These are phyloP conservation scores for Tapirus terrestris DNA, from an alignment of 2,113 vertebrate species.

Conservation along the genomic window DNA sequence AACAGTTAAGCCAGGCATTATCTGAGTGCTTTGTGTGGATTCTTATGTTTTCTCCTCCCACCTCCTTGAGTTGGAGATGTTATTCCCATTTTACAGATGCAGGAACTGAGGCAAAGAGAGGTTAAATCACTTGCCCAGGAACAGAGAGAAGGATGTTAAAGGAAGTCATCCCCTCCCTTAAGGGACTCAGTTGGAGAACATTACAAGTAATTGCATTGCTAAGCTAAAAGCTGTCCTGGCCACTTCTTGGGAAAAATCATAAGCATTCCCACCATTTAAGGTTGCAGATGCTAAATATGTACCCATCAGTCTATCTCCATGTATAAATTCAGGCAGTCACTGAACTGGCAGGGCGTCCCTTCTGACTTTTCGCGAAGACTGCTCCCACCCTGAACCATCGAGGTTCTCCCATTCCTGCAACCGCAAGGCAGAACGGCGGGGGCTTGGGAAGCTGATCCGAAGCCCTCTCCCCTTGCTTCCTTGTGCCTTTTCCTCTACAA, in stretches of 20 bases:
- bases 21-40: accelerated
- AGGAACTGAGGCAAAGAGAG: background rate
- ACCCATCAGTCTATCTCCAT: background rate
- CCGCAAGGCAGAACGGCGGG: background rate
- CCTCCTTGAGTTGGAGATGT: background rate
- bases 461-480: background rate
- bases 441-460: background rate
- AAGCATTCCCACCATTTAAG: too few relatives aligned
- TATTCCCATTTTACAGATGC: background rate
- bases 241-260: background rate
- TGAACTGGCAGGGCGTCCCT: background rate
- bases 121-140: background rate
- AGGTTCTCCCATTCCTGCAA: accelerated
- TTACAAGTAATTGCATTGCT: background rate
- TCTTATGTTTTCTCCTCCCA: background rate
- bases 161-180: background rate
- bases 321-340: background rate
- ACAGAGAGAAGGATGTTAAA: too few relatives aligned
- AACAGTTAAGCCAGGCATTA: accelerated
- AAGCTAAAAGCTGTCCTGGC: background rate
- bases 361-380: background rate
- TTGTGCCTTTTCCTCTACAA: background rate
- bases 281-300: background rate
- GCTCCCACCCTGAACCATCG: accelerated
- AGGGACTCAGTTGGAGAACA: background rate